Base-by-base conservation (phyloP, 1,140 invertebrate genomes). In the Drosophila watanabei region DNA sequence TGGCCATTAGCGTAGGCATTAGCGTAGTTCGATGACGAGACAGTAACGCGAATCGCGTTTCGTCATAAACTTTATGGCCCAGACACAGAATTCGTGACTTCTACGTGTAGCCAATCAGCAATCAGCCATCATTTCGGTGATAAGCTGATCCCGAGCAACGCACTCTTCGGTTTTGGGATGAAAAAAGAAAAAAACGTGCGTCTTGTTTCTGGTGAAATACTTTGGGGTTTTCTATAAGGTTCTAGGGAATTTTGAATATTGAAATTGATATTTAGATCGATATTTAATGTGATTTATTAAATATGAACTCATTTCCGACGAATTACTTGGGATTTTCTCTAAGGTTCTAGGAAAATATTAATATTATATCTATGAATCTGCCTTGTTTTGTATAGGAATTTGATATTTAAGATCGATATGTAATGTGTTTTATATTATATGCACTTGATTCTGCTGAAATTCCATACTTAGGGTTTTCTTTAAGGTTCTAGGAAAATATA, bases 1-100 rank as follows among this genome's bases (percentile, higher is more conserved):
- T 39, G 56, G 58, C 43, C 52, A 79, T 70, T 78, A 79, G 48
- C 75, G 75, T 79, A 39, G 58, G 60, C 52, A 79, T 70, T 78
- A 79, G 48, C 75, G 75, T 62, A 51, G 58, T 71, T 79, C 65
- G 57, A 79, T 79, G 75, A 79, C 76, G 75, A 35, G 56, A 69
- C 70, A 75, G 30, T 56, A 48, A 57, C 24, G 16, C 70, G 70
- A 75, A 14, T 71, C 64, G 39, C 28, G 68, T 77, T 77, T 77
- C 75, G 75, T 77, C 72, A 78, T 69, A 70, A 79, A 35, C 20
- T 60, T 72, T 61, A 73, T 51, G 24, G 52, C 30, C 16, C 68
- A 52, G 69, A 72, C 45, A 45, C 68, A 30, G 30, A 72, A 73
- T 73, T 73, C 70, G 70, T 71, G 68, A 71, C 68, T 46, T 5